A percentile compares a stretch with the other conserved stretches of the same genome.
phyloP scores from a whole-genome alignment of 35 echinoderm and acorn worm genomes.

The Heliocidaris tuberculata region DNA sequence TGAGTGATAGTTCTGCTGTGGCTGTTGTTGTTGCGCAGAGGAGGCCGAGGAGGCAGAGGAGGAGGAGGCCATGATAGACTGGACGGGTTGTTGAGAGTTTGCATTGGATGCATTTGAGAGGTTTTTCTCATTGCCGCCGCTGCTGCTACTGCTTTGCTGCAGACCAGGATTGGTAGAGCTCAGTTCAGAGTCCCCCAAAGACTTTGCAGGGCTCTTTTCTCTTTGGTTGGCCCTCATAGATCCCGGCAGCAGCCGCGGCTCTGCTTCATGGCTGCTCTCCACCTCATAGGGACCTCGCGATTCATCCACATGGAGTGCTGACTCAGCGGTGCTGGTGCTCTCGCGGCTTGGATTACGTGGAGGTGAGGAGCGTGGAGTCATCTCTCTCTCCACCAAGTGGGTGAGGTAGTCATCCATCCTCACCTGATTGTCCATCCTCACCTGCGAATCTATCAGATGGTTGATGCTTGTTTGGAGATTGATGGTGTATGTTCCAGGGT shows the following conservation, averaged over 20 bases:
- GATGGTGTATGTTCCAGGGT: slow-evolving; percentile 33
- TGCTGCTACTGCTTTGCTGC: slow-evolving; percentile 37
- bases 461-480: slow-evolving; percentile 59
- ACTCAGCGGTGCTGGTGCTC: slow-evolving; percentile 61
- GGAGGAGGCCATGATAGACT: slow-evolving; percentile 59
- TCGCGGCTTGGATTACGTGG: slow-evolving; percentile 57
- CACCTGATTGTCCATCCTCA: slow-evolving; percentile 49
- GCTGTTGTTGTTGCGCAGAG: not conserved
- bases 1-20: slow-evolving; percentile 52
- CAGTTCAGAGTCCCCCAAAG: slow-evolving; percentile 35
- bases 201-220: slow-evolving; percentile 25
- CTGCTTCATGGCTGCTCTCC: slow-evolving; percentile 52
- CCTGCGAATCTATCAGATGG: slow-evolving; percentile 62
- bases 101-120: slow-evolving; percentile 10
- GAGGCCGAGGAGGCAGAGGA: not conserved
- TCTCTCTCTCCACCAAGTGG: slow-evolving; percentile 58
- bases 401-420: slow-evolving; percentile 65
- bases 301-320: slow-evolving; percentile 56
- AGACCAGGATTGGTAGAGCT: slow-evolving; percentile 45
- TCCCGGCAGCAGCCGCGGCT: slow-evolving; percentile 25
- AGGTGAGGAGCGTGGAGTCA: slow-evolving; percentile 59
- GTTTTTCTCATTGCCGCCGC: not conserved
- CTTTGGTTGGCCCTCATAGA: slow-evolving; percentile 18
- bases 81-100: slow-evolving; percentile 56
- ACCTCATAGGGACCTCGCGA: slow-evolving; percentile 29